A percentile compares a stretch with the other conserved stretches of the same genome.
Conservation (phyloP, 2,113 vertebrate genomes). For the Vombatus ursinus region DNA sequence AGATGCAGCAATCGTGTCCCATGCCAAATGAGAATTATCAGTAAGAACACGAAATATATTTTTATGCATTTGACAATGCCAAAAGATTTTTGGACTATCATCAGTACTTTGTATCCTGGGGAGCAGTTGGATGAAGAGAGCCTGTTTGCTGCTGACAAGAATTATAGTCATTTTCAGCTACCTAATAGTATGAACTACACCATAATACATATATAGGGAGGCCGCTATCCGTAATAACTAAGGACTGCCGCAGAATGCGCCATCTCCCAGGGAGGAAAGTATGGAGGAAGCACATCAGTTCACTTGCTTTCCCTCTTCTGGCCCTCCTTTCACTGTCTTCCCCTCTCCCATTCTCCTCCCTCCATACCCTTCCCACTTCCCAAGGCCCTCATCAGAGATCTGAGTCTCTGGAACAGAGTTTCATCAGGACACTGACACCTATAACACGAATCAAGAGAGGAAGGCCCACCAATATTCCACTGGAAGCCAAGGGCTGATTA, state of each 20-base stretch:
- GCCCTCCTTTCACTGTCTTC: not conserved
- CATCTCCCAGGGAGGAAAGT: not conserved
- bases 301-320: not conserved
- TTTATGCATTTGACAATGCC: constrained; percentile 39
- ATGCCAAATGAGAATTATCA: constrained; percentile 58
- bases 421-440: not conserved
- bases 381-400: not conserved
- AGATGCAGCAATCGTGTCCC: constrained; percentile 29
- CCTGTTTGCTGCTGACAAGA: constrained; percentile 10
- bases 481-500: not conserved
- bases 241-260: not conserved
- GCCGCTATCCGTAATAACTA: constrained; percentile 9
- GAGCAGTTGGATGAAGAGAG: constrained; percentile 29
- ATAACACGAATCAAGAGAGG: not conserved
- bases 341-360: not conserved
- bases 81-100: constrained; percentile 47
- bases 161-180: constrained; percentile 43
- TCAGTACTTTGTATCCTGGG: constrained; percentile 26
- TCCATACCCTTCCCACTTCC: not conserved
- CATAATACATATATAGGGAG: not conserved
- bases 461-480: not conserved
- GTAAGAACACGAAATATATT: constrained; percentile 63
- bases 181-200: not conserved
- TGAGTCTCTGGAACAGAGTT: not conserved
- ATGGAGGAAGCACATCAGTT: not conserved